Percentiles rank a stretch among this genome's conserved stretches.
Conservation (phyloP, 2,113 vertebrate genomes). For the Cinclus cinclus region DNA sequence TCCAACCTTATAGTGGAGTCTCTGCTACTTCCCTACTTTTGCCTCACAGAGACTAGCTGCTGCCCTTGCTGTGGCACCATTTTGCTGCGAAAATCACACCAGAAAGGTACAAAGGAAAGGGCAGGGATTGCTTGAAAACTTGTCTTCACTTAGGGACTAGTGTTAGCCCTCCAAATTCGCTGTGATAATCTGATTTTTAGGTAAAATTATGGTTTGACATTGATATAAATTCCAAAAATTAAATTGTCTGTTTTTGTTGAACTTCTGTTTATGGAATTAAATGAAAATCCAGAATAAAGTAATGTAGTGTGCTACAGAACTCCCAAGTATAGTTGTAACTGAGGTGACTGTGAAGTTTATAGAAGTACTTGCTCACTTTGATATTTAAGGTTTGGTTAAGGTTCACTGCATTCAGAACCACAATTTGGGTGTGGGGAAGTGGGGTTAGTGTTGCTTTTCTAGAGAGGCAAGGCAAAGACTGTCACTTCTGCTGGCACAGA, state of each 20-base stretch:
- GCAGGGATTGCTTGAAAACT: background rate
- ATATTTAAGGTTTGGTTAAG: background rate
- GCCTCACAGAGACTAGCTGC: background rate
- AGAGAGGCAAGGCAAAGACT: background rate
- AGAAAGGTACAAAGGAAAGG: background rate
- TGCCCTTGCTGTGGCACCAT: background rate
- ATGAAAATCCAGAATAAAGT: background rate
- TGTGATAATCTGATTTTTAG: background rate
- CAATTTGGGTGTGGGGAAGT: accelerated
- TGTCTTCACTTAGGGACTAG: background rate
- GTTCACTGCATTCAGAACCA: background rate
- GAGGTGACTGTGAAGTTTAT: background rate
- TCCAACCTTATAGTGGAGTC: background rate
- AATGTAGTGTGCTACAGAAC: background rate
- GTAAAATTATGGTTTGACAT: background rate
- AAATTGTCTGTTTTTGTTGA: background rate
- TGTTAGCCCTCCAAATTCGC: background rate
- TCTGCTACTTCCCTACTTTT: background rate
- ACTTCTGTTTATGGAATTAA: background rate
- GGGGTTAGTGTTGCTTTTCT: background rate
- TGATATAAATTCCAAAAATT: background rate
- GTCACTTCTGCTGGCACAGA: accelerated
- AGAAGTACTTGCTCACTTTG: background rate
- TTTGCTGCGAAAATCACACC: background rate
- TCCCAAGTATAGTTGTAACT: background rate